Conservation (phyloP, 2,113 vertebrate genomes). For the Herpailurus yagouaroundi region DNA sequence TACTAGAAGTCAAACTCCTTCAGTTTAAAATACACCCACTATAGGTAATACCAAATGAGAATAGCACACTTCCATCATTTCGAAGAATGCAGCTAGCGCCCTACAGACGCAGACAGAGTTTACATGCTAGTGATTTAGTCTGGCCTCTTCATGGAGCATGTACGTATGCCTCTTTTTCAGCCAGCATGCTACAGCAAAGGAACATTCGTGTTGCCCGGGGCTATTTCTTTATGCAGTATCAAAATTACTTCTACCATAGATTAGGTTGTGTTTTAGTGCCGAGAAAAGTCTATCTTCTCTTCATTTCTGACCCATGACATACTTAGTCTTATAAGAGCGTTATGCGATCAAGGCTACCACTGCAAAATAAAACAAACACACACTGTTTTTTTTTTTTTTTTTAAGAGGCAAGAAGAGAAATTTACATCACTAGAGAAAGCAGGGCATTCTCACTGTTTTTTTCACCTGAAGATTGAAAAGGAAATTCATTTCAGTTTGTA, state of each 20-base stretch:
- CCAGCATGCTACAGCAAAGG: not conserved
- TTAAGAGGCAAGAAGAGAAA: conserved; percentile 55
- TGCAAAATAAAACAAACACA: conserved; percentile 64
- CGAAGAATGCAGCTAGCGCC: not conserved
- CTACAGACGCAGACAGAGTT: conserved; percentile 1
- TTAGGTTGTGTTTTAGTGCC: conserved; percentile 58
- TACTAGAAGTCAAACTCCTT: conserved; percentile 23
- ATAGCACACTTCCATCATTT: conserved; percentile 49
- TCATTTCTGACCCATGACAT: conserved; percentile 56
- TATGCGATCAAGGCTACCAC: conserved; percentile 31
- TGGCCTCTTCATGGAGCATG: not conserved
- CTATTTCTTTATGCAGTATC: conserved; percentile 57
- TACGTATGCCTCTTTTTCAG: conserved; percentile 52
- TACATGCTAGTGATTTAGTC: not conserved
- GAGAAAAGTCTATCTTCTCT: conserved; percentile 56
- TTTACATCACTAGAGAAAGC: conserved; percentile 68
- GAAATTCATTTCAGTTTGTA: conserved; percentile 83
- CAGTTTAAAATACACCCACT: conserved; percentile 19
- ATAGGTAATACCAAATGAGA: conserved; percentile 40
- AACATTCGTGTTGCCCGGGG: not conserved
- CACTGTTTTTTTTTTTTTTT: not conserved
- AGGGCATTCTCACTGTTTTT: conserved; percentile 60
- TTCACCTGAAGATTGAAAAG: conserved; percentile 79
- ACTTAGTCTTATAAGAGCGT: conserved; percentile 48
- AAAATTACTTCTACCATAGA: conserved; percentile 62